Conservation (phyloP, 2,113 vertebrate species). For the Hyperopisus bebe region DNA sequence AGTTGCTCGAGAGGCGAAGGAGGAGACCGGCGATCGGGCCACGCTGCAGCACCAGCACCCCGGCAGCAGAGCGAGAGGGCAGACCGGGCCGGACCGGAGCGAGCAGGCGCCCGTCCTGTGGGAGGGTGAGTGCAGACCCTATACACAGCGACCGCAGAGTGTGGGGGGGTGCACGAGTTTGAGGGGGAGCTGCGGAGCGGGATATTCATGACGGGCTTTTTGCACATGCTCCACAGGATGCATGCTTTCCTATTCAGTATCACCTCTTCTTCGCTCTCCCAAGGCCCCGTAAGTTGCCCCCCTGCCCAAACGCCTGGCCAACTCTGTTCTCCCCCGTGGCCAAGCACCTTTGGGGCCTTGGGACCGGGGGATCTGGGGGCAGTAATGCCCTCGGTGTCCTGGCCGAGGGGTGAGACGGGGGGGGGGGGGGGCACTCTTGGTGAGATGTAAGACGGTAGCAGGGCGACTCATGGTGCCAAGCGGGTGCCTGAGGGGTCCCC, state of each 20-base stretch:
- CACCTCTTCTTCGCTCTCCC: neutral
- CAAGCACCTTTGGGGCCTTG: neutral
- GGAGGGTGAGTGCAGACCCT: constrained; percentile 6
- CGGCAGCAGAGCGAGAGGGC: neutral
- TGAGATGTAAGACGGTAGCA: neutral
- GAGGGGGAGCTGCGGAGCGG: neutral
- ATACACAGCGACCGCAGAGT: constrained; percentile 13
- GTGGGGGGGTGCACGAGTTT: constrained; percentile 15
- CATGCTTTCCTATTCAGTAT: neutral
- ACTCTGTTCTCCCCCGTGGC: neutral
- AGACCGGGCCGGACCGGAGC: neutral
- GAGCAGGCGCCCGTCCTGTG: neutral
- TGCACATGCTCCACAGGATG: neutral
- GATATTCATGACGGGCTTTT: neutral
- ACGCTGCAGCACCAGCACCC: constrained; percentile 34
- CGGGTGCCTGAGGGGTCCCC: neutral
- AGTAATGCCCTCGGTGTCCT: neutral
- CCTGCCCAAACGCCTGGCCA: neutral
- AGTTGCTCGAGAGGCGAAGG: constrained; percentile 1
- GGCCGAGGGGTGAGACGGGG: neutral
- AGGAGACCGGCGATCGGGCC: constrained; percentile 44
- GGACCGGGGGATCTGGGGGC: neutral
- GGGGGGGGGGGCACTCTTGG: neutral
- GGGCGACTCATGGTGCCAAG: neutral
- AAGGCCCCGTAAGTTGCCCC: neutral